phyloP scores from a whole-genome alignment of 1,140 invertebrate genomes.

The Neuroterus valhalla region DNA sequence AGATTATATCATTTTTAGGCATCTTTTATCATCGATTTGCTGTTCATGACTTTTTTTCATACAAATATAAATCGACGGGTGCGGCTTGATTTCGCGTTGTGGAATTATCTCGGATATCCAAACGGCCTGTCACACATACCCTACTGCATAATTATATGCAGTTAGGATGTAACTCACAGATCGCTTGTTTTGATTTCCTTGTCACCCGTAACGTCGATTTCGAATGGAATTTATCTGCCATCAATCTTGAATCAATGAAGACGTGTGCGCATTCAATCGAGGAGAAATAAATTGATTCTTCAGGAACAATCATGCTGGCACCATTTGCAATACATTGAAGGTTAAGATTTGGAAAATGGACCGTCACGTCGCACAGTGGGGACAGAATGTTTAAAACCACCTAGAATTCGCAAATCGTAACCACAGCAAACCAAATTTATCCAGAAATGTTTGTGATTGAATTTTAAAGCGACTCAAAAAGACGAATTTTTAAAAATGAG shows the following conservation, averaged over 20 bases:
- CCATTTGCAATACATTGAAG: too few relatives aligned
- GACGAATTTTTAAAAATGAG: too few relatives aligned
- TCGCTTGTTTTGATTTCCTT: background rate
- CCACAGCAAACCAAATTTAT: too few relatives aligned
- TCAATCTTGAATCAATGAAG: background rate
- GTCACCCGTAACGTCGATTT: slow-evolving; percentile 8
- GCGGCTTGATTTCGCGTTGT: slow-evolving; percentile 53
- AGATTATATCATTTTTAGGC: slow-evolving; percentile 58
- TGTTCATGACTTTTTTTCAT: slow-evolving; percentile 25
- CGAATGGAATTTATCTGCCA: background rate
- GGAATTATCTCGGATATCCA: slow-evolving; percentile 40
- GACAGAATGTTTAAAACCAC: too few relatives aligned
- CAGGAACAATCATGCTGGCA: too few relatives aligned
- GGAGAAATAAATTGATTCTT: too few relatives aligned
- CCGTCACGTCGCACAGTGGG: too few relatives aligned
- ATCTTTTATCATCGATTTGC: slow-evolving; percentile 33
- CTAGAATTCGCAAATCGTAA: too few relatives aligned
- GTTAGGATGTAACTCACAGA: background rate
- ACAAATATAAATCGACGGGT: slow-evolving; percentile 39
- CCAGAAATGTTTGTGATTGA: too few relatives aligned
- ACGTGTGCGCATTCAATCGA: background rate
- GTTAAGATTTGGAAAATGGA: too few relatives aligned
- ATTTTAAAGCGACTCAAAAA: too few relatives aligned
- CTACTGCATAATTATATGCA: background rate
- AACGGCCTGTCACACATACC: background rate